These are phyloP conservation scores for Torymus auratus DNA, from an alignment of 2,888 invertebrate species.

Conservation along the genomic window DNA sequence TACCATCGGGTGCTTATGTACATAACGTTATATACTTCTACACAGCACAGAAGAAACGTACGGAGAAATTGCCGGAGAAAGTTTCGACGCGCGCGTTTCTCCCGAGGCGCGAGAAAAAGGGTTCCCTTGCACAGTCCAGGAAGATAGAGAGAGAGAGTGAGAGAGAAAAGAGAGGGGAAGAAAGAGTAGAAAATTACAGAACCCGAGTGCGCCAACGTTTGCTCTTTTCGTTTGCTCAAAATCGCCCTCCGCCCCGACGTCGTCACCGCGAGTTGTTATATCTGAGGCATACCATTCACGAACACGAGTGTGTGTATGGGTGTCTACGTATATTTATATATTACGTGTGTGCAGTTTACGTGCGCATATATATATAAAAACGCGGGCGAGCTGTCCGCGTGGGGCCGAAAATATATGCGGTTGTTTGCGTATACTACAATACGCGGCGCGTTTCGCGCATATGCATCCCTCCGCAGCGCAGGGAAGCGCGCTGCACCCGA, in stretches of 20 bases:
- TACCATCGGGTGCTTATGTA: conserved; percentile 18
- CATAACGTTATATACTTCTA: not conserved
- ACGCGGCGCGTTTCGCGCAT: not conserved
- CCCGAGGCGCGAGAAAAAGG: not conserved
- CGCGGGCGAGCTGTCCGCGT: no score
- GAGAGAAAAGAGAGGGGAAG: not conserved
- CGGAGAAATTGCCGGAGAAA: conserved; percentile 32
- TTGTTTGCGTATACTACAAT: no score
- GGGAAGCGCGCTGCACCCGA: not conserved
- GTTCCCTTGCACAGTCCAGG: not conserved
- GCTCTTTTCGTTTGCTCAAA: not conserved
- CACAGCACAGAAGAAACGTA: not conserved
- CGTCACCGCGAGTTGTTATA: not conserved
- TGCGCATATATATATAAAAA: no score
- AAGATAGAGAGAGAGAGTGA: conserved; percentile 3
- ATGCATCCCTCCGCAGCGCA: not conserved
- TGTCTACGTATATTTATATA: no score
- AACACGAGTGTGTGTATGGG: no score
- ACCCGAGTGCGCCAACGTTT: conserved; percentile 5
- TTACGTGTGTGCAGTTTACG: no score
- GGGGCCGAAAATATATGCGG: no score
- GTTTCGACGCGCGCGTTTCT: not conserved
- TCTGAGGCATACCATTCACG: no score
- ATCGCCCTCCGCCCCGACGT: not conserved
- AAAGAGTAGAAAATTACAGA: conserved; percentile 19